Conservation (phyloP, 2,888 invertebrate genomes). For the Lymantria monacha region DNA sequence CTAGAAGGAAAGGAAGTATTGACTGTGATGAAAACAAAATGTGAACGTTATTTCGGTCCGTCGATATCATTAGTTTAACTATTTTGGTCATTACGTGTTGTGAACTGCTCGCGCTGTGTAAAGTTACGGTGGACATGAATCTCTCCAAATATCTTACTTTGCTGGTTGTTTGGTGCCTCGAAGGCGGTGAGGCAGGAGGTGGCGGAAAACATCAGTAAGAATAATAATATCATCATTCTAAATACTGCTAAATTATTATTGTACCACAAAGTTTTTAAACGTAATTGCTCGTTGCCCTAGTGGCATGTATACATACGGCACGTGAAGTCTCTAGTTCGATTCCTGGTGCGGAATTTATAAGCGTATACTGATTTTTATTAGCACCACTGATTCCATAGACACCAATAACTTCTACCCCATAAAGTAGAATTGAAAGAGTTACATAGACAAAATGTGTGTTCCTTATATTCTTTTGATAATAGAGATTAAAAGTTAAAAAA, state of each 20-base stretch:
- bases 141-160: slow-evolving; percentile 55
- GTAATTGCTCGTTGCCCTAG: too few species aligned
- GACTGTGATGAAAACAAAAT: slow-evolving; percentile 59
- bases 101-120: slow-evolving; percentile 38
- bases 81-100: slow-evolving; percentile 34
- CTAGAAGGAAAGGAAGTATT: slow-evolving; percentile 52
- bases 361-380: too few species aligned
- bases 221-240: not conserved
- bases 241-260: not conserved
- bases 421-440: too few species aligned
- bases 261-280: too few species aligned
- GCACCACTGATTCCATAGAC: too few species aligned
- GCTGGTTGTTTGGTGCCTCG: slow-evolving; percentile 55
- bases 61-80: slow-evolving; percentile 44
- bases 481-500: too few species aligned
- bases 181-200: slow-evolving; percentile 64
- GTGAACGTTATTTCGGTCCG: slow-evolving; percentile 50
- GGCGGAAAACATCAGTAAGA: slow-evolving; percentile 73
- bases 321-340: too few species aligned
- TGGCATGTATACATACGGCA: too few species aligned
- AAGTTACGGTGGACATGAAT: slow-evolving; percentile 46
- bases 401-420: too few species aligned
- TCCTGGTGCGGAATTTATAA: too few species aligned
- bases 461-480: too few species aligned
- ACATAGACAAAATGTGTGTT: too few species aligned